phyloP scores from a whole-genome alignment of 2,797 vertebrate genomes.

The Heliangelus exortis region DNA sequence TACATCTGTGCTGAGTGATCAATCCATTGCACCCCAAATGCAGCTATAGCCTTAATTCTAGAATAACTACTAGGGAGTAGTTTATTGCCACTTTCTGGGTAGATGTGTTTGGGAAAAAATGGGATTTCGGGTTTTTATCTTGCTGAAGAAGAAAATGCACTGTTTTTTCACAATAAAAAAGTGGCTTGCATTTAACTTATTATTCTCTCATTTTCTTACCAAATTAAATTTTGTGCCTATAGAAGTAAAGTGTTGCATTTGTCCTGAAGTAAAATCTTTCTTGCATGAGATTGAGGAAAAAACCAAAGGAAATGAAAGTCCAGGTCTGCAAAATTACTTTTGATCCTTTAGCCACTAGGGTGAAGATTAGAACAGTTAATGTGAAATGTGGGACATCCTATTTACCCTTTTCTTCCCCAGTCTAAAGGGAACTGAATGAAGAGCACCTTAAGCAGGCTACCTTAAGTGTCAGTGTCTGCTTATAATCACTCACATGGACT shows the following conservation, averaged over 20 bases:
- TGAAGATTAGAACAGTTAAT: not conserved
- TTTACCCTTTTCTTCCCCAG: not conserved
- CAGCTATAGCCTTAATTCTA: not conserved
- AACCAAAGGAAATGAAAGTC: not conserved
- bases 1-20: not conserved
- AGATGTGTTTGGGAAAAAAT: not conserved
- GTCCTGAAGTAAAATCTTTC: not conserved
- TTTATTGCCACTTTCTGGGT: not conserved
- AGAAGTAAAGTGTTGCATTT: not conserved
- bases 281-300: not conserved
- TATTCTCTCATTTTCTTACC: not conserved
- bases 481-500: not conserved
- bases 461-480: not conserved
- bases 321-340: not conserved
- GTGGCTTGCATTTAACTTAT: not conserved
- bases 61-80: not conserved
- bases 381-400: not conserved
- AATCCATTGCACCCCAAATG: not conserved
- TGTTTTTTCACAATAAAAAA: not conserved
- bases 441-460: not conserved
- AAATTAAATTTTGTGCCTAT: accelerated
- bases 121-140: not conserved
- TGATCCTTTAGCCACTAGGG: not conserved
- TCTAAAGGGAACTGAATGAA: not conserved
- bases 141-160: not conserved